Evolutionary conservation across 2,888 invertebrate species (phyloP).

Genomic region (Blera fallax): DNA sequence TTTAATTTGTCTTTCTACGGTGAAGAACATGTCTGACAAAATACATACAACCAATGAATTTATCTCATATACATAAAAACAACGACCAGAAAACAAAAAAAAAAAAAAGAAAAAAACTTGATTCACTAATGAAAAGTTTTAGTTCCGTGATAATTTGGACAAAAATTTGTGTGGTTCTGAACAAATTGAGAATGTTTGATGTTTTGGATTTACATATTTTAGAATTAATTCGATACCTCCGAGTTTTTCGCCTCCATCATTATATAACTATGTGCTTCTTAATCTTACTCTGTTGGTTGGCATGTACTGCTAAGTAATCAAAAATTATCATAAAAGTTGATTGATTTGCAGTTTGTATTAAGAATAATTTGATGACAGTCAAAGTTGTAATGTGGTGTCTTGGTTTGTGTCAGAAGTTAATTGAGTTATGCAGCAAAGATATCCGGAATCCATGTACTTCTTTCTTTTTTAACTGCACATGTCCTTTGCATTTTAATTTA

Average conservation of each 20-base stretch:
- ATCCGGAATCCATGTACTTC: background rate
- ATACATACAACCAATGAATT: conserved; percentile 1
- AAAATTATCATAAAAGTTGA: background rate
- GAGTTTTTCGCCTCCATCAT: background rate
- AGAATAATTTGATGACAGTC: conserved; percentile 8
- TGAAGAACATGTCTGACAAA: background rate
- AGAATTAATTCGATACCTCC: conserved; percentile 11
- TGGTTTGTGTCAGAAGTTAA: background rate
- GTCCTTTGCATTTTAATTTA: too few species aligned
- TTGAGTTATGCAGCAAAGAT: background rate
- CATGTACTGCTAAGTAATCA: background rate
- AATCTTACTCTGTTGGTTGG: background rate
- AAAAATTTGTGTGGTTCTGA: conserved; percentile 11
- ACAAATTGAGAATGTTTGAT: conserved; percentile 17
- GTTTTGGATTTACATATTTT: conserved; percentile 41
- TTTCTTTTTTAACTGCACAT: background rate
- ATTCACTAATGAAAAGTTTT: conserved; percentile 27
- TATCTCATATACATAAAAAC: background rate
- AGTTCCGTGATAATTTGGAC: conserved; percentile 61
- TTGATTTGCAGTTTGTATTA: background rate
- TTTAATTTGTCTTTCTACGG: background rate
- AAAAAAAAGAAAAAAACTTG: conserved; percentile 22
- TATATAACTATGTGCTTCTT: conserved; percentile 39
- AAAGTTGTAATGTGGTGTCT: background rate
- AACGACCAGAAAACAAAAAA: background rate